phyloP scores from a whole-genome alignment of 2,797 vertebrate genomes.

The Chaenodraco wilsoni region DNA sequence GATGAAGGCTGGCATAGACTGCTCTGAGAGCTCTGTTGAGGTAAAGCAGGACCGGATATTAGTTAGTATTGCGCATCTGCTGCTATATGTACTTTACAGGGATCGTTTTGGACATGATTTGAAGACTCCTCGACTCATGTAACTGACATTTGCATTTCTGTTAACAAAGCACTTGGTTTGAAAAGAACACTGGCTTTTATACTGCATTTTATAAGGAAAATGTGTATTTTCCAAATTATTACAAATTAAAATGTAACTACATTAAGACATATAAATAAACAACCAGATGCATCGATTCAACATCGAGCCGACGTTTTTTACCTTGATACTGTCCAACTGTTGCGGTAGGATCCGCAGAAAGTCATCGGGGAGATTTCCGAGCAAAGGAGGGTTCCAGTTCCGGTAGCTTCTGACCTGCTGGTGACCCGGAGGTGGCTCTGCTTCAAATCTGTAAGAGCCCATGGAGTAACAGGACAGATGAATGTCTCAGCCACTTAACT shows the following conservation, averaged over 20 bases:
- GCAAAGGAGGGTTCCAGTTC: conserved; percentile 95
- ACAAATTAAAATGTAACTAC: not conserved
- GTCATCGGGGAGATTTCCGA: conserved; percentile 94
- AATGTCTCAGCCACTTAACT: not conserved
- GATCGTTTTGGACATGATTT: no score
- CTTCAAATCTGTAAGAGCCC: conserved; percentile 82
- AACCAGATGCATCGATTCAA: not conserved
- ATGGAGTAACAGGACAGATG: conserved; percentile 7
- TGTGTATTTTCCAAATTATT: not conserved
- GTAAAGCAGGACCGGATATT: conserved; percentile 3
- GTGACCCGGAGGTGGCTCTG: conserved; percentile 75
- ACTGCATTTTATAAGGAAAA: not conserved
- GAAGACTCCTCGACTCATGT: not conserved
- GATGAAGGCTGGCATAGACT: conserved; percentile 73
- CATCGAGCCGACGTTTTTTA: conserved; percentile 53
- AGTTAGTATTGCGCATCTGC: not conserved
- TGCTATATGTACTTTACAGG: not conserved
- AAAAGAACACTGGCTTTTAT: not conserved
- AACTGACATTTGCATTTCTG: not conserved
- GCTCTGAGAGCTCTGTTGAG: conserved; percentile 79
- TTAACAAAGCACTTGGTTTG: not conserved
- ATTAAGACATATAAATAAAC: not conserved
- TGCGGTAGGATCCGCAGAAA: conserved; percentile 95
- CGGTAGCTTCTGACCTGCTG: conserved; percentile 83
- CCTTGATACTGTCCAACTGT: conserved; percentile 88